phyloP scores from a whole-genome alignment of 2,888 invertebrate genomes.

The Ecliptopera silaceata region DNA sequence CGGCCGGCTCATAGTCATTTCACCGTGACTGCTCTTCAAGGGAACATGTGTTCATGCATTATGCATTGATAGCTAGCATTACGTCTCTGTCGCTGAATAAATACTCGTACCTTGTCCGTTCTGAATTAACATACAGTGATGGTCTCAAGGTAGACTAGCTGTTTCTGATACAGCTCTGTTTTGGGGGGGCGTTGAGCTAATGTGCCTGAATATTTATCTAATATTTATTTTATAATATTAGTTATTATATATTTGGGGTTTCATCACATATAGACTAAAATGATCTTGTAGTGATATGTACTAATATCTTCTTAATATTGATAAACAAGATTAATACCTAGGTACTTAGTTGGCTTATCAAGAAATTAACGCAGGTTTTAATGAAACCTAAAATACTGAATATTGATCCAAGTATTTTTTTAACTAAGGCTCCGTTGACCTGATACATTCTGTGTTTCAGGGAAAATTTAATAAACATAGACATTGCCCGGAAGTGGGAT shows the following conservation, averaged over 20 bases:
- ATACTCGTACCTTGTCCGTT: slow-evolving; percentile 20
- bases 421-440: slow-evolving; percentile 2
- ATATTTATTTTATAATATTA: no score
- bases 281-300: not conserved
- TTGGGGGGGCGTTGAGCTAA: no score
- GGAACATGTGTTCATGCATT: slow-evolving; percentile 37
- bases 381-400: not conserved
- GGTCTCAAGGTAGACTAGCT: not conserved
- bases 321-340: no score
- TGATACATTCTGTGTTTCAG: slow-evolving; percentile 4
- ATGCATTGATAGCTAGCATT: slow-evolving; percentile 37
- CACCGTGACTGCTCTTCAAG: slow-evolving; percentile 35
- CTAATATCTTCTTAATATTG: no score
- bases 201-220: no score
- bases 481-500: slow-evolving; percentile 39
- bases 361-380: no score
- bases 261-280: no score
- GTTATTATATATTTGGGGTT: no score
- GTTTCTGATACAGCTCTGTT: not conserved
- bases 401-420: not conserved
- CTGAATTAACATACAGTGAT: slow-evolving; percentile 31
- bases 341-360: no score
- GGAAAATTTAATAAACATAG: slow-evolving; percentile 31
- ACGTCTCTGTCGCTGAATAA: slow-evolving; percentile 29
- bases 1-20: slow-evolving; percentile 35